Evolutionary conservation across 2,888 invertebrate species (phyloP), one percentile per base, ranked within the genome.

Genomic region (Gastrophysa polygoni): DNA sequence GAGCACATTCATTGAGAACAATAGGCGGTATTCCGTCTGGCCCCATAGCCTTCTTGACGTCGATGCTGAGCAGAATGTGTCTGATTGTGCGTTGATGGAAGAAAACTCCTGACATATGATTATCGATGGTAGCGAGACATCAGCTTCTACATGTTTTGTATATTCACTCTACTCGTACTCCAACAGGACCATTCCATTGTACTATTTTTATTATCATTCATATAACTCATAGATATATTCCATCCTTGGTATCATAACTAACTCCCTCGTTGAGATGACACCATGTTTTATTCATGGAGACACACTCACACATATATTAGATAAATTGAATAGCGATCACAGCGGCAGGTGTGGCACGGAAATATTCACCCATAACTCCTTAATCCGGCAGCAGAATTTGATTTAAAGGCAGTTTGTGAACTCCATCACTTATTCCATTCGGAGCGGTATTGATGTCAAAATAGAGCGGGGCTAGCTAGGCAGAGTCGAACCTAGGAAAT

Each of bases 291-390:
- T 77, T 77, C 75, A 77, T 75, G 71, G 71, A 74, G 74, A 73
- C 75, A 72, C 73, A 75, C 73, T 73, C 75, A 69, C 75, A 73
- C 75, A 75, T 73, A 76, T 75, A 73, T 75, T 75, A 75, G 70
- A 72, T 73, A 75, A 75, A 75, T 77, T 73, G 74, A 71, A 70
- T 74, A 73, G 74, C 74, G 73, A 74, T 74, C 72, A 68, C 68
- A 64, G 65, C 61, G 71, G 72, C 75, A 76, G 75, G 75, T 76
- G 76, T 68, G 67, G 68, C 68, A 62, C 65, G 74, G 74, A 75
- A 76, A 77, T 76, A 77, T 77, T 76, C 76, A 74, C 74, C 74
- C 75, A 75, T 76, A 77, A 72, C 73, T 72, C 73, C 69, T 69
- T 75, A 76, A 75, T 77, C 75, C 74, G 61, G 69, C 59, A 67